phyloP scores from a whole-genome alignment of 2,797 vertebrate species.

The Selene dorsalis region DNA sequence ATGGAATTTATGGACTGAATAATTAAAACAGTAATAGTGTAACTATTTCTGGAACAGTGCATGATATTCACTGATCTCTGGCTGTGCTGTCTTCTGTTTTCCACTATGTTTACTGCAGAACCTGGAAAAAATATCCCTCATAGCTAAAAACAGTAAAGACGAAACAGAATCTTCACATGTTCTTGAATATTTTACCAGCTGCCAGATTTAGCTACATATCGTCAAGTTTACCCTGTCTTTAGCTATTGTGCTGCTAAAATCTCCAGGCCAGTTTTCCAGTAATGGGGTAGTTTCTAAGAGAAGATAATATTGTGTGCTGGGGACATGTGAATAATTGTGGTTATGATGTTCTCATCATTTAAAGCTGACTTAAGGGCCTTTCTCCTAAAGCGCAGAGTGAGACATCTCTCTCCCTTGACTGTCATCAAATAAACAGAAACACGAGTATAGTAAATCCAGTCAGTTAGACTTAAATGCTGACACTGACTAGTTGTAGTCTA shows the following conservation, averaged over 20 bases:
- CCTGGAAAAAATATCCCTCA: not conserved
- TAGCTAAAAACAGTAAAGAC: not conserved
- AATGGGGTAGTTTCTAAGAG: constrained; percentile 9
- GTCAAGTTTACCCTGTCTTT: not conserved
- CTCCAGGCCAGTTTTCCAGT: constrained; percentile 3
- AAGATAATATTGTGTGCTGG: constrained; percentile 15
- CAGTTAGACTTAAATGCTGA: constrained; percentile 75
- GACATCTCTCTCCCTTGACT: constrained; percentile 41
- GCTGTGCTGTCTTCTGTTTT: constrained; percentile 2
- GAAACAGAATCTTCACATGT: not conserved
- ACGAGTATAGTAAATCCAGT: constrained; percentile 71
- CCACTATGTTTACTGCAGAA: constrained; percentile 4
- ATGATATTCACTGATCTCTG: not conserved
- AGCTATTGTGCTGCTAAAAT: not conserved
- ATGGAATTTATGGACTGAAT: not conserved
- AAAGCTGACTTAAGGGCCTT: constrained; percentile 50
- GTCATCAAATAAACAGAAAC: constrained; percentile 63
- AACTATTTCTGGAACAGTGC: not conserved
- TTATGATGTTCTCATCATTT: constrained; percentile 56
- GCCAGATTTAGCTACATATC: not conserved
- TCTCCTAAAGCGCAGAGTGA: constrained; percentile 41
- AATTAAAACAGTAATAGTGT: not conserved
- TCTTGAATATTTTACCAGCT: not conserved
- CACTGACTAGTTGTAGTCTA: constrained; percentile 64
- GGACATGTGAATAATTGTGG: constrained; percentile 26